These are phyloP conservation scores for Myxocyprinus asiaticus DNA, from an alignment of 2,113 vertebrate genomes.

Conservation along the genomic window DNA sequence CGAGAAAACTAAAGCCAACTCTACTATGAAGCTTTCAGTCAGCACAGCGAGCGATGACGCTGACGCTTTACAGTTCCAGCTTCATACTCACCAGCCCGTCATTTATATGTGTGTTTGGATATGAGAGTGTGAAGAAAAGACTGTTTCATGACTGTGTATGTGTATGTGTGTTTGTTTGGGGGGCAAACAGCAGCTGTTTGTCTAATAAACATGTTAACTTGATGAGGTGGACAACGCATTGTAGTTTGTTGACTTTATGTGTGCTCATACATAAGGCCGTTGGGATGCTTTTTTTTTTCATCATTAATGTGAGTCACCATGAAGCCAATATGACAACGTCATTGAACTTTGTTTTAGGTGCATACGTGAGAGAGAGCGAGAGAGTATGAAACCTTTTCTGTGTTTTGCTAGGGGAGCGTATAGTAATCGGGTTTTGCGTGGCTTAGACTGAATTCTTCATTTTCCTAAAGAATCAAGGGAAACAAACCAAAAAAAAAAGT, in stretches of 20 bases:
- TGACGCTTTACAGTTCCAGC: slow-evolving; percentile 61
- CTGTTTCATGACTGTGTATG: slow-evolving; percentile 36
- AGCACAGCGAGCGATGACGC: slow-evolving; percentile 57
- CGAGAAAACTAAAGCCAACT: slow-evolving; percentile 64
- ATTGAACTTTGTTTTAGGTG: slow-evolving; percentile 18
- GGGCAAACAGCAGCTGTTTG: slow-evolving; percentile 17
- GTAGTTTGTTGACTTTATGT: slow-evolving; percentile 11
- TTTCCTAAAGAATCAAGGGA: slow-evolving; percentile 29
- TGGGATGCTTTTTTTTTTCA: slow-evolving; percentile 1
- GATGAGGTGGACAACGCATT: background rate
- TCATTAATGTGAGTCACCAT: background rate
- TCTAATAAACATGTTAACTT: slow-evolving; percentile 7
- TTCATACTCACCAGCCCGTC: slow-evolving; percentile 62
- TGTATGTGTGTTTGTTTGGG: slow-evolving; percentile 33
- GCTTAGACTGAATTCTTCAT: slow-evolving; percentile 27
- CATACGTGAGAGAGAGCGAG: slow-evolving; percentile 39
- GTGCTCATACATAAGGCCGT: background rate
- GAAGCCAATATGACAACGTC: slow-evolving; percentile 15
- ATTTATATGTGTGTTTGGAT: slow-evolving; percentile 51
- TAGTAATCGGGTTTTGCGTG: slow-evolving; percentile 39
- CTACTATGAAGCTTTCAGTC: slow-evolving; percentile 55
- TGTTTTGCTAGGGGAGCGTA: slow-evolving; percentile 22
- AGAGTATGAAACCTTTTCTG: slow-evolving; percentile 5
- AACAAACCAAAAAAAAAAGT: slow-evolving; percentile 17
- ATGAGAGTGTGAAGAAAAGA: slow-evolving; percentile 35